A percentile compares a stretch with the other conserved stretches of the same genome.
Conservation (phyloP, 2,113 vertebrate species). For the Axis porcinus region DNA sequence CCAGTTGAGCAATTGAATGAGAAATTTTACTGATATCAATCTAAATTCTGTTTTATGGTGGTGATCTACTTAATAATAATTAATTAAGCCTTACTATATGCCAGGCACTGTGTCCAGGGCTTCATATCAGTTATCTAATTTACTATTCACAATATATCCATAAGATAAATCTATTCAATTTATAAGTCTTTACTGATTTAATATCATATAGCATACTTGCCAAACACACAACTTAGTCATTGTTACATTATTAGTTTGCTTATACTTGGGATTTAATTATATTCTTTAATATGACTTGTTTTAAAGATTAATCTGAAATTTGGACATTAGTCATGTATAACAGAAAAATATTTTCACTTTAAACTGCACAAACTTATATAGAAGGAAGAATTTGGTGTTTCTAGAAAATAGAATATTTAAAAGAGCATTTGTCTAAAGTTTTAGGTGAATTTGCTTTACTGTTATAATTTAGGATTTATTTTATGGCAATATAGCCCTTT, state of each 20-base stretch:
- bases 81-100: neutral
- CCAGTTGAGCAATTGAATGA: neutral
- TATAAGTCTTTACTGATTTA: neutral
- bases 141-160: neutral
- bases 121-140: neutral
- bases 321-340: neutral
- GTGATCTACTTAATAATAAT: neutral
- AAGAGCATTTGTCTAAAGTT: neutral
- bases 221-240: neutral
- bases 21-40: neutral
- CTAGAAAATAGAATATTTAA: conserved; percentile 12
- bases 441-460: neutral
- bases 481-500: neutral
- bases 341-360: neutral
- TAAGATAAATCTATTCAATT: neutral
- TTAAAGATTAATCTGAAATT: conserved; percentile 3
- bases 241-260: neutral
- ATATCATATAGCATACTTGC: neutral
- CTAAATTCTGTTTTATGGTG: neutral
- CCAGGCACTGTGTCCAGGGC: neutral
- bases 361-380: neutral
- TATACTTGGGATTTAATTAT: neutral
- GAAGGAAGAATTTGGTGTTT: neutral
- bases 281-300: neutral
- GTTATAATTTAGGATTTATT: neutral